Conservation (phyloP, 2,113 vertebrate genomes). For the Sorex fumeus region DNA sequence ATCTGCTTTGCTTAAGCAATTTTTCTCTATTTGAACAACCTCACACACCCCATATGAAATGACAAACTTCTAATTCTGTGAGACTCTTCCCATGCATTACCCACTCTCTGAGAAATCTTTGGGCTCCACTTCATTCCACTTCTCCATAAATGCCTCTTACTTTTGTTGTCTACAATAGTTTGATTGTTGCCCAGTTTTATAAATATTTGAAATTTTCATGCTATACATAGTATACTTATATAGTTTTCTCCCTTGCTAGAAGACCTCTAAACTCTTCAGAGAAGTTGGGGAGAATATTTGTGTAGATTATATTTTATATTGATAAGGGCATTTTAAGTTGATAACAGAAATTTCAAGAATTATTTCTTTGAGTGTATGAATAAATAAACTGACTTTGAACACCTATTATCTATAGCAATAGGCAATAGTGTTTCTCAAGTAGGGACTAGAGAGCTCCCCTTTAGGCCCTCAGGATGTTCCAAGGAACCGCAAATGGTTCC, state of each 20-base stretch:
- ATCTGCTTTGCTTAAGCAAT: not conserved
- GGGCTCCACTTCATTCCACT: not conserved
- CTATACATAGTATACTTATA: not conserved
- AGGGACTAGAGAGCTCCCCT: too few species aligned
- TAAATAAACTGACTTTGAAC: not conserved
- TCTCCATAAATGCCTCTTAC: not conserved
- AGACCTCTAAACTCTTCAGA: not conserved
- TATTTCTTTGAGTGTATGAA: slow-evolving; percentile 25
- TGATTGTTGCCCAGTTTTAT: not conserved
- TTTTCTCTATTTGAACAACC: slow-evolving; percentile 30
- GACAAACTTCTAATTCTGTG: not conserved
- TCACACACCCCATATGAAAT: not conserved
- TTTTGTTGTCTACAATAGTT: not conserved
- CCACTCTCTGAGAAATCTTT: not conserved
- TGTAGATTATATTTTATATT: slow-evolving; percentile 11
- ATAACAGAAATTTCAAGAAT: not conserved
- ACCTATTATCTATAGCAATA: not conserved
- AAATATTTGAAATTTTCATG: not conserved
- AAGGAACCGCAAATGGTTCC: too few species aligned
- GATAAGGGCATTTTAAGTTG: not conserved
- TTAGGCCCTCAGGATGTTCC: too few species aligned
- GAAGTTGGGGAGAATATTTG: not conserved
- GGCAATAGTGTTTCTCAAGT: too few species aligned
- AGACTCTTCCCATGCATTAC: not conserved
- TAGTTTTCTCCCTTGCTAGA: not conserved